Conservation (phyloP, 2,113 vertebrate species). For the Ramphastos sulfuratus region DNA sequence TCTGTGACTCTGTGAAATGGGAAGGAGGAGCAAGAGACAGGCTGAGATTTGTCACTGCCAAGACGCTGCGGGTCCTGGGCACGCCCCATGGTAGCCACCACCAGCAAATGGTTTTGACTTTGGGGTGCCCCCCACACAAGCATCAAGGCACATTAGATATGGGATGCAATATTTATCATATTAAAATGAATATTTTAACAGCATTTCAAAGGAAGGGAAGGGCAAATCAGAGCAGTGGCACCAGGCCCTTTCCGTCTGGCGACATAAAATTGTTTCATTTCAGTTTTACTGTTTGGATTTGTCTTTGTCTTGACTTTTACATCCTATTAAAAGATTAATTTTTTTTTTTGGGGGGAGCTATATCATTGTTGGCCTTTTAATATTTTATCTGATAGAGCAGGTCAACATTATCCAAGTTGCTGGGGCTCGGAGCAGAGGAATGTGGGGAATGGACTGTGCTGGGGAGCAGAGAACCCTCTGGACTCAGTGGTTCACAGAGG, state of each 20-base stretch:
- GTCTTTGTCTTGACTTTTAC: not conserved
- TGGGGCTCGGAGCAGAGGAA: not conserved
- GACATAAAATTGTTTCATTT: constrained; percentile 40
- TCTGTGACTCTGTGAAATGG: too few relatives aligned
- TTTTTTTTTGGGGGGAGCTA: too few relatives aligned
- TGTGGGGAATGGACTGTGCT: not conserved
- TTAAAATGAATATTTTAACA: constrained; percentile 64
- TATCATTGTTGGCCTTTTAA: not conserved
- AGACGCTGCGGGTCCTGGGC: not conserved
- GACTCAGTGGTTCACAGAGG: not conserved
- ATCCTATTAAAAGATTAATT: not conserved
- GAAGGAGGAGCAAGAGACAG: not conserved
- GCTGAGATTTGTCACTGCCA: not conserved
- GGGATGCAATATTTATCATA: constrained; percentile 55
- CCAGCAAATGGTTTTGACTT: not conserved
- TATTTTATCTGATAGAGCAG: constrained; percentile 15
- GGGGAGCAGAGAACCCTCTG: rapidly evolving
- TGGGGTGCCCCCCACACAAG: not conserved
- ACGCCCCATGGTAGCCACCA: rapidly evolving
- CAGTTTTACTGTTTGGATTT: not conserved
- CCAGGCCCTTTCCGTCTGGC: not conserved
- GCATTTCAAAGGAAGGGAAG: constrained; percentile 16
- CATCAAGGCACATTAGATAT: not conserved
- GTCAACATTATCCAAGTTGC: not conserved
- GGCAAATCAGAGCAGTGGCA: not conserved